These are phyloP conservation scores for Stichopus chloronotus DNA, from an alignment of 35 echinoderm and acorn worm genomes.

Conservation along the genomic window DNA sequence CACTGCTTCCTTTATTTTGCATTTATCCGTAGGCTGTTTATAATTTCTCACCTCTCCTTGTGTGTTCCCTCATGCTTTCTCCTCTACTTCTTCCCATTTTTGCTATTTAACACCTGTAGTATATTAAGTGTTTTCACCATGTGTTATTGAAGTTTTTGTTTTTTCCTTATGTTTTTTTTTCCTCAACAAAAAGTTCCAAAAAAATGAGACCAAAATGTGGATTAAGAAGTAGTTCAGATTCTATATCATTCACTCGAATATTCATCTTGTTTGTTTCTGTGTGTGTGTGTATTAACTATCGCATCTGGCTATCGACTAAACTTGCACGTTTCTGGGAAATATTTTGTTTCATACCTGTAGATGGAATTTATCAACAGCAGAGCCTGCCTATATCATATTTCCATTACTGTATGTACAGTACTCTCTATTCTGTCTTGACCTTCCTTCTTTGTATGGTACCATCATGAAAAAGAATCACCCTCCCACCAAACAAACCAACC, in stretches of 20 bases:
- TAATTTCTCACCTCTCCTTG: slow-evolving; percentile 31
- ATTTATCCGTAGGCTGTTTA: slow-evolving; percentile 52
- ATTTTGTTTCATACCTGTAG: not conserved
- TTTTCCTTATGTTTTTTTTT: not conserved
- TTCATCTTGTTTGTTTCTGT: not conserved
- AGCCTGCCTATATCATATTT: not conserved
- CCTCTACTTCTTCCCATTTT: not conserved
- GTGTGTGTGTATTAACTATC: not conserved
- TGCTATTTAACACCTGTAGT: slow-evolving; percentile 30
- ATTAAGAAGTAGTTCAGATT: no score
- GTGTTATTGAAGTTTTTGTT: slow-evolving; percentile 25
- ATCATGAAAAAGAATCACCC: not conserved
- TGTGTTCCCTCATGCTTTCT: slow-evolving; percentile 25
- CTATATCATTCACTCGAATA: no score
- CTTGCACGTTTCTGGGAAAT: not conserved
- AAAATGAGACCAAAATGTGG: not conserved
- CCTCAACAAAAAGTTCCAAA: not conserved
- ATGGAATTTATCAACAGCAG: not conserved
- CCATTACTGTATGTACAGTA: not conserved
- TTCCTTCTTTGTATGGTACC: not conserved
- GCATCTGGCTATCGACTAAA: not conserved
- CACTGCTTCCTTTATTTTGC: slow-evolving; percentile 47
- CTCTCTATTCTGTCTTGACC: not conserved
- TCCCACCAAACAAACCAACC: no score
- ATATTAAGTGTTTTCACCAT: slow-evolving; percentile 33